A percentile compares a stretch with the other conserved stretches of the same genome.
These are phyloP conservation scores for Phallusia fumigata DNA, from an alignment of 23 tunicate genomes.

Conservation along the genomic window DNA sequence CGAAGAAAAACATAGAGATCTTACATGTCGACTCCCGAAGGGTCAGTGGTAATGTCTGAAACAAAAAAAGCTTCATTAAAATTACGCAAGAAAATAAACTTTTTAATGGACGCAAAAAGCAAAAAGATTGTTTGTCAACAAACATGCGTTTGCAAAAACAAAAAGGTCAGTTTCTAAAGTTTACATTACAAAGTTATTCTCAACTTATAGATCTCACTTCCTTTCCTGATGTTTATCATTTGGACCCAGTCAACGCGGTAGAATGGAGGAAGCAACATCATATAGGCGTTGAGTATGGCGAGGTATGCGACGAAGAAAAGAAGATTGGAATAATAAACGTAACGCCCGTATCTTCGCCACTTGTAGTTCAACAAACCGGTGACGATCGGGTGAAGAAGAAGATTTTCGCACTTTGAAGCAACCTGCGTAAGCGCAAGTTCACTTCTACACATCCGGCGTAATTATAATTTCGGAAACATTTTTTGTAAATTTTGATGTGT, in stretches of 20 bases:
- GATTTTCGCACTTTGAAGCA: slow-evolving; percentile 78
- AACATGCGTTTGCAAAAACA: no score
- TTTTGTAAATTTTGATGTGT: no score
- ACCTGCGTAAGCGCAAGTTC: slow-evolving; percentile 33
- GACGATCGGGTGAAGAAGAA: slow-evolving; percentile 87
- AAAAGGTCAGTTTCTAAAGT: no score
- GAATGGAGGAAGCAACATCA: slow-evolving; percentile 82
- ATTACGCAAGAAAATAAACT: background rate
- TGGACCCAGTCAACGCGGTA: slow-evolving; percentile 72
- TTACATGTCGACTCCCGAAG: background rate
- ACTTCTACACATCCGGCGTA: background rate
- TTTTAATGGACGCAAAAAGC: no score
- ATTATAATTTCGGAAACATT: no score
- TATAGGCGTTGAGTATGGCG: slow-evolving; percentile 73
- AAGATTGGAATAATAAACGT: slow-evolving; percentile 80
- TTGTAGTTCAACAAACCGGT: slow-evolving; percentile 92
- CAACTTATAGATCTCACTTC: background rate
- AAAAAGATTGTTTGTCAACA: no score
- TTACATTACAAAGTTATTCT: no score
- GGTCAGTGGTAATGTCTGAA: background rate
- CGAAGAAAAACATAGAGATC: background rate
- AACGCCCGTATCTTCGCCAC: slow-evolving; percentile 88
- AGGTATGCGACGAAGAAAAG: slow-evolving; percentile 58
- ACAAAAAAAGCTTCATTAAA: background rate
- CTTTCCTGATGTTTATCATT: slow-evolving; percentile 23